A percentile compares a stretch with the other conserved stretches of the same genome.
Evolutionary conservation across 2,888 invertebrate species (phyloP).

Genomic region (Acronicta psi): DNA sequence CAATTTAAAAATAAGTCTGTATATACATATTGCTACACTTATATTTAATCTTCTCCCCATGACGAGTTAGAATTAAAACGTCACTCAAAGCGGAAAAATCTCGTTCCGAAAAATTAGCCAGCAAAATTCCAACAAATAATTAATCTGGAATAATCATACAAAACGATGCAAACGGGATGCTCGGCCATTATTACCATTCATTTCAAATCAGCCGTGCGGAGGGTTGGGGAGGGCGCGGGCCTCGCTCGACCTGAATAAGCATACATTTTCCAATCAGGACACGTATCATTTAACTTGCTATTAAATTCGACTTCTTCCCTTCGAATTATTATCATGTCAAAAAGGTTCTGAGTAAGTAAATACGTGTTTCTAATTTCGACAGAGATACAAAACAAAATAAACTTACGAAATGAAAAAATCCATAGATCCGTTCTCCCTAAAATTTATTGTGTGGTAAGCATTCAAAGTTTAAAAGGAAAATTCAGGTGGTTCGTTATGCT

Average conservation of each 20-base stretch:
- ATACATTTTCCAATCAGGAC: constrained; percentile 89
- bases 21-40: neutral
- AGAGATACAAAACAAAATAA: constrained; percentile 49
- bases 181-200: constrained; percentile 88
- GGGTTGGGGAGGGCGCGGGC: constrained; percentile 74
- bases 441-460: constrained; percentile 83
- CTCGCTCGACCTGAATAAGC: constrained; percentile 86
- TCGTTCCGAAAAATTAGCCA: constrained; percentile 88
- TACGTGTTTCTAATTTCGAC: constrained; percentile 65
- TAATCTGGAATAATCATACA: constrained; percentile 89
- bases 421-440: constrained; percentile 66
- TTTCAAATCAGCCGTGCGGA: constrained; percentile 88
- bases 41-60: constrained; percentile 65
- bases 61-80: constrained; percentile 85
- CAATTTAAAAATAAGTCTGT: neutral
- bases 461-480: constrained; percentile 76
- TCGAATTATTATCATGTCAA: constrained; percentile 86
- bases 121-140: constrained; percentile 88
- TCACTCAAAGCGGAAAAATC: constrained; percentile 88
- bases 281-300: constrained; percentile 89
- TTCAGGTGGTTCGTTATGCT: constrained; percentile 73
- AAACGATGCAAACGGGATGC: constrained; percentile 88
- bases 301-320: constrained; percentile 89
- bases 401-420: constrained; percentile 56
- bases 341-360: constrained; percentile 71